Percentiles rank a stretch among this genome's conserved stretches.
phyloP scores from a whole-genome alignment of 2,797 vertebrate species.

The Halcyon chelicuti region DNA sequence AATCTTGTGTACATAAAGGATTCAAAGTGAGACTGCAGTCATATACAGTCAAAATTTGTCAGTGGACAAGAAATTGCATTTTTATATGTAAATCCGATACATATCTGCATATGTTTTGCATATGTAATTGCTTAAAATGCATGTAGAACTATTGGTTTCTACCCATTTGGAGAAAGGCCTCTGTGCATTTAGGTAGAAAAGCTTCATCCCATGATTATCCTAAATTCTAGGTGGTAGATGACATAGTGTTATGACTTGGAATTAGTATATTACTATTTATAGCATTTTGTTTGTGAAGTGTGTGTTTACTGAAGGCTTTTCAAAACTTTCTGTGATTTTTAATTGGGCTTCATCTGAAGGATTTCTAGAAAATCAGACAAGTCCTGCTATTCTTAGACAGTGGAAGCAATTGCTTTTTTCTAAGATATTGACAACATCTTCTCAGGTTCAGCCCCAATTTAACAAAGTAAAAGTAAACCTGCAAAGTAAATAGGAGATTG shows the following conservation, averaged over 20 bases:
- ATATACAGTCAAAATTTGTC: background rate
- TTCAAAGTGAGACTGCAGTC: conserved; percentile 11
- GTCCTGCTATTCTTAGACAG: background rate
- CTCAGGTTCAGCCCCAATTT: background rate
- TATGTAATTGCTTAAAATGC: background rate
- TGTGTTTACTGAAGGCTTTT: background rate
- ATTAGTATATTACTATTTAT: background rate
- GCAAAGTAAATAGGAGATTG: background rate
- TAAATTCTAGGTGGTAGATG: background rate
- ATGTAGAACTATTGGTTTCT: background rate
- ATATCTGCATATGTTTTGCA: background rate
- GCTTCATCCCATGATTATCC: background rate
- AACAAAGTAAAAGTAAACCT: background rate
- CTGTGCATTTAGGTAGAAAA: background rate
- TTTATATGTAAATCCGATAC: background rate
- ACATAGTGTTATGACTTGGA: background rate
- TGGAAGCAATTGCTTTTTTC: background rate
- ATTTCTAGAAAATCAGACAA: background rate
- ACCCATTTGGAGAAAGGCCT: background rate
- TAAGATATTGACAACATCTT: background rate
- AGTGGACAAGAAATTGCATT: background rate
- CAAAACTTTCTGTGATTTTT: conserved; percentile 11
- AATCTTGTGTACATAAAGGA: background rate
- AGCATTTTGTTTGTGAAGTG: background rate
- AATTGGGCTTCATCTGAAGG: background rate